Conservation (phyloP, 2,888 invertebrate genomes). For the Tetramorium bicarinatum region DNA sequence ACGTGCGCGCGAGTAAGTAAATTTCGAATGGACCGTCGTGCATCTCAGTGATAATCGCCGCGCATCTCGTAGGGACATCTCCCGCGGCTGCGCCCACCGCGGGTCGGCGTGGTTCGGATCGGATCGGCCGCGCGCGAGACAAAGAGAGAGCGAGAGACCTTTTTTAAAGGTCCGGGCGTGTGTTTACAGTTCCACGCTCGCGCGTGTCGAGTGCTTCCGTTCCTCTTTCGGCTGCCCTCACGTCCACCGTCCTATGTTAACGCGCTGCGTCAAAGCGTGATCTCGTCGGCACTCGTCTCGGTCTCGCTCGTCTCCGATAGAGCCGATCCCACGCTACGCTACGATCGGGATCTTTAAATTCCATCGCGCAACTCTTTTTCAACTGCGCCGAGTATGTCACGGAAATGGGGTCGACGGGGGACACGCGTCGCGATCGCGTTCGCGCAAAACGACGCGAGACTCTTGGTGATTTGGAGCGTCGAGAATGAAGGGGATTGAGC, state of each 20-base stretch:
- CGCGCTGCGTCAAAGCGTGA: background rate
- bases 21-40: background rate
- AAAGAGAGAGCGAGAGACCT: background rate
- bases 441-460: background rate
- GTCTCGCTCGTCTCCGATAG: background rate
- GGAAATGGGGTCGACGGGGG: background rate
- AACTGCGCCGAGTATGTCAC: background rate
- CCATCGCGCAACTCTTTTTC: background rate
- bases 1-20: background rate
- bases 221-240: background rate
- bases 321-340: background rate
- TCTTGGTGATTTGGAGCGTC: background rate
- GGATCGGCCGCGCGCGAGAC: background rate
- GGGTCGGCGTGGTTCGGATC: background rate
- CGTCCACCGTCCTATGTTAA: background rate
- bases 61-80: conserved; percentile 17
- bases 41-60: background rate
- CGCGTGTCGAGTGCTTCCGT: conserved; percentile 13
- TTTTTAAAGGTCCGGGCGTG: conserved; percentile 69
- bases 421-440: background rate
- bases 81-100: conserved; percentile 15
- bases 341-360: background rate
- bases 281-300: background rate
- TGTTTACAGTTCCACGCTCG: conserved; percentile 69
- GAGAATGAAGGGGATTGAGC: background rate